Evolutionary conservation across 1,140 invertebrate genomes (phyloP), one percentile per base, ranked within the genome.

Genomic region (Liolophura sinensis): DNA sequence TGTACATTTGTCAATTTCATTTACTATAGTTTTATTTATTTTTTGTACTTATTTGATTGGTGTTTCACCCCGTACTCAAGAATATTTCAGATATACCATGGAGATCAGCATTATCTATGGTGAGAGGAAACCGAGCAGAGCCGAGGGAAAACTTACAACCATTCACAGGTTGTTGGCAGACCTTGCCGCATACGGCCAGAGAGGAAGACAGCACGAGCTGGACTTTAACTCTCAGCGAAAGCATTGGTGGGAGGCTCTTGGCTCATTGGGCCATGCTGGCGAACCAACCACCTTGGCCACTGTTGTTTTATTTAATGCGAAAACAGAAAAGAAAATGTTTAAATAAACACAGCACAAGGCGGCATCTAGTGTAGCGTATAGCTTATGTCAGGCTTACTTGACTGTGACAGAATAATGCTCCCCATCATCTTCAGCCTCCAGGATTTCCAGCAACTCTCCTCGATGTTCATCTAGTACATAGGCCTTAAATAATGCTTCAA

Each of bases 401-500:
- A 24, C 16, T 66, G 70, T 64, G 31, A 78, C 56, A 56, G 76
- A 73, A 60, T 73, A 79, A 67, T 81, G 78, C 15, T 80, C 75
- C 46, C 73, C 71, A 27, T 71, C 72, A 68, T 83, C 81, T 60
- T 77, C 73, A 55, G 72, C 66, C 52, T 73, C 62, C 59, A 83
- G 68, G 31, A 85, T 77, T 20, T 78, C 63, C 11, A 73, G 59
- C 22, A 85, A 64, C 14, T 80, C 73, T 40, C 69, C 57, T 9
- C 52, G n/a, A 61, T 80, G 79, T 60, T 78, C 64, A n/a, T 73
- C 69, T 27, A 78, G 54, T 9, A 73, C 66, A 68, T 79, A 81
- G 25, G 31, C 61, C 57, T 68, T 62, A 48, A 60, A 67, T n/a
- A 66, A 62, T n/a, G 47, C 59, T 66, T 16, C 11, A 66, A 49